A percentile compares a stretch with the other conserved stretches of the same genome.
Conservation (phyloP, 2,888 invertebrate species). For the Lomographa bimaculata region DNA sequence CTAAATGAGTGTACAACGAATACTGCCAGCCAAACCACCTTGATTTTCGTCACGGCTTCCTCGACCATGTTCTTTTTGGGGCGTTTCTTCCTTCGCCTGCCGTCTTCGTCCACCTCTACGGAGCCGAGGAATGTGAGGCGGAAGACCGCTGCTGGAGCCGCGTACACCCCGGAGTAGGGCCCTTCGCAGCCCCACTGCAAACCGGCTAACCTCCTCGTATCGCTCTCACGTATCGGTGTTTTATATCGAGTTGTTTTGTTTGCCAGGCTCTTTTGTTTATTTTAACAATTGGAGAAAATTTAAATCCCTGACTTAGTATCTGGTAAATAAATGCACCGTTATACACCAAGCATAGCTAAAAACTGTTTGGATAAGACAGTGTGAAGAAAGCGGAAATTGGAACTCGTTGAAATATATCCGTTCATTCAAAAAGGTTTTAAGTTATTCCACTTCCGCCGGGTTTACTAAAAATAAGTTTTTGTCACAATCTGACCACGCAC, state of each 20-base stretch:
- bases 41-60: constrained; percentile 93
- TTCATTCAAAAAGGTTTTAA: too few relatives aligned
- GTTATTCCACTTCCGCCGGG: too few relatives aligned
- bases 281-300: too few relatives aligned
- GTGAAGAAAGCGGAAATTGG: too few relatives aligned
- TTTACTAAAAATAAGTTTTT: too few relatives aligned
- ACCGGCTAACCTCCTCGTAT: constrained; percentile 39
- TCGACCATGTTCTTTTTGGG: constrained; percentile 95
- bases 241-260: constrained; percentile 30
- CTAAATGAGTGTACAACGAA: constrained; percentile 14
- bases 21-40: constrained; percentile 85
- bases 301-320: too few relatives aligned
- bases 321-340: too few relatives aligned
- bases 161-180: constrained; percentile 78
- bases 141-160: constrained; percentile 89
- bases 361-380: too few relatives aligned
- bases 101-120: constrained; percentile 93
- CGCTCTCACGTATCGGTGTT: constrained; percentile 30
- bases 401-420: too few relatives aligned
- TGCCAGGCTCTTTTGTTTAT: constrained; percentile 1
- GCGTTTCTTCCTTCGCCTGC: constrained; percentile 88
- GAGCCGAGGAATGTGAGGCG: constrained; percentile 93
- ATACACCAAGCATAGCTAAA: too few relatives aligned
- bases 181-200: constrained; percentile 75
- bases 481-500: too few relatives aligned